Evolutionary conservation across 2,113 vertebrate genomes (phyloP).

Genomic region (Notechis scutatus): DNA sequence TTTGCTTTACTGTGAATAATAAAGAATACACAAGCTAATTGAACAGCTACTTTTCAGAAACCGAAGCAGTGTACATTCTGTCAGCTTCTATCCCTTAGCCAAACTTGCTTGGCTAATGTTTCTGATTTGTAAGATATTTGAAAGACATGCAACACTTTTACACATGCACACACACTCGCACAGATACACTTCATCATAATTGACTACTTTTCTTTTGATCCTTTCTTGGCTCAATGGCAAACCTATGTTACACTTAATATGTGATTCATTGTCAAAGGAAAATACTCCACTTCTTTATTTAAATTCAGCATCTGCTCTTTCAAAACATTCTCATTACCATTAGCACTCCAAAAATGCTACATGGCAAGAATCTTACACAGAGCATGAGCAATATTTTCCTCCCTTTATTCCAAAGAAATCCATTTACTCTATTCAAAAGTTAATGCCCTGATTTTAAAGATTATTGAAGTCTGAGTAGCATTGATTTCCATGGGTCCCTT

Average conservation of each 20-base stretch:
- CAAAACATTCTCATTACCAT: background rate
- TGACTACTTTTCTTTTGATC: background rate
- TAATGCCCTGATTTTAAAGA: slow-evolving; percentile 1
- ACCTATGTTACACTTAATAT: slow-evolving; percentile 29
- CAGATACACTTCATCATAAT: background rate
- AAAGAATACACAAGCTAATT: slow-evolving; percentile 16
- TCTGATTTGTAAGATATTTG: slow-evolving; percentile 29
- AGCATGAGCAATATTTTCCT: background rate
- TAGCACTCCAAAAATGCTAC: background rate
- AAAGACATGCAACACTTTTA: background rate
- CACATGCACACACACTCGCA: background rate
- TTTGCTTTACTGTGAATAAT: background rate
- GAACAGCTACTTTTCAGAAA: slow-evolving; percentile 28
- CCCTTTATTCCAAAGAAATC: slow-evolving; percentile 6
- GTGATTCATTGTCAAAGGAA: slow-evolving; percentile 1
- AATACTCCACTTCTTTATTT: background rate
- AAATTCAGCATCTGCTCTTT: slow-evolving; percentile 34
- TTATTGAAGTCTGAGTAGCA: slow-evolving; percentile 11
- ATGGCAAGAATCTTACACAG: background rate
- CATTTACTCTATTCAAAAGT: background rate
- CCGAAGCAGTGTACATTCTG: slow-evolving; percentile 17
- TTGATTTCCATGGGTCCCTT: background rate
- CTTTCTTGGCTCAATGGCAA: slow-evolving; percentile 16
- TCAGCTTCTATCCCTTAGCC: slow-evolving; percentile 21
- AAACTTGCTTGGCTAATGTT: slow-evolving; percentile 24